These are phyloP conservation scores for Gallinago media DNA, from an alignment of 2,113 vertebrate genomes.

Conservation along the genomic window DNA sequence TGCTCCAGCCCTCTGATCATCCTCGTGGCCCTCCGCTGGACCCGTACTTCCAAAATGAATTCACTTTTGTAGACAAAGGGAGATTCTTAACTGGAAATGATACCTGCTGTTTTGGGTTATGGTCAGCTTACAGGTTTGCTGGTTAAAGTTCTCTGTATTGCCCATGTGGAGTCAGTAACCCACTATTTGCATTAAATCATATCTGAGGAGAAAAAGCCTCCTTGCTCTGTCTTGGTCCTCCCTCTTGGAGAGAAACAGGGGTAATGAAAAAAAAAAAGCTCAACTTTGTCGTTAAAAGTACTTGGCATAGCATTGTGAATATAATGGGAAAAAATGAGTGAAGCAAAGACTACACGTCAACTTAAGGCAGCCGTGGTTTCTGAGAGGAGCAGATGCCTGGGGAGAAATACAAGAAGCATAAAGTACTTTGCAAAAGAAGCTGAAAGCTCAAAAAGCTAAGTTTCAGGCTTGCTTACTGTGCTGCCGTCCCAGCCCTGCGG, in stretches of 20 bases:
- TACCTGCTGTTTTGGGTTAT: background rate
- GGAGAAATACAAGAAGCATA: background rate
- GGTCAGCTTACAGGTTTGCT: background rate
- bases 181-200: background rate
- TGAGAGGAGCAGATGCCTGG: background rate
- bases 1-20: too few species aligned
- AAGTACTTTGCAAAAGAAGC: background rate
- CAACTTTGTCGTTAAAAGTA: background rate
- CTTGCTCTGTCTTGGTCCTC: background rate
- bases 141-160: background rate
- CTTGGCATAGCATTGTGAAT: background rate
- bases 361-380: background rate
- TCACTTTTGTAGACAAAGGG: background rate
- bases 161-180: background rate
- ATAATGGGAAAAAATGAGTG: background rate
- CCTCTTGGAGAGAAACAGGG: background rate
- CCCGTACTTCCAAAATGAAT: background rate
- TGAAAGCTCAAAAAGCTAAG: background rate
- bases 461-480: background rate
- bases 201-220: background rate
- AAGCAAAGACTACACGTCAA: accelerated
- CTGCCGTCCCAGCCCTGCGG: accelerated
- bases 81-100: background rate
- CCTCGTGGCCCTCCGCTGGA: too few species aligned
- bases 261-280: background rate